Evolutionary conservation across 2,797 vertebrate genomes (phyloP).

Genomic region (Brotula barbata): DNA sequence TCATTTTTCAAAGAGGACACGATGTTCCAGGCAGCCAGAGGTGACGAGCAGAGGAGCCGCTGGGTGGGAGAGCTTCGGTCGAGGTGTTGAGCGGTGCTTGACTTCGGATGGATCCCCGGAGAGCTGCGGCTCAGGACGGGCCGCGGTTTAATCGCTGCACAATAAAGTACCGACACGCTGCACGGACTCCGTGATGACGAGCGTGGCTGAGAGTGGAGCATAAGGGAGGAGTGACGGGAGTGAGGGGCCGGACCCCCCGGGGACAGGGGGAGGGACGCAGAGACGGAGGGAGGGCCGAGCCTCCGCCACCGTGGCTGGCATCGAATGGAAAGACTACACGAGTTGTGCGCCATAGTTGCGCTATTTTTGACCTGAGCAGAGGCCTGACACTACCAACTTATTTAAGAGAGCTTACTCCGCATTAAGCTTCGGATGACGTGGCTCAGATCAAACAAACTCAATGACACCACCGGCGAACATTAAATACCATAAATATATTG

Average conservation of each 20-base stretch:
- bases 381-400: neutral
- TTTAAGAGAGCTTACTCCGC: too few relatives aligned
- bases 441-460: too few relatives aligned
- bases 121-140: constrained; percentile 4
- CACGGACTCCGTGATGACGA: constrained; percentile 39
- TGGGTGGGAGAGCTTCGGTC: neutral
- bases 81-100: neutral
- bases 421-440: too few relatives aligned
- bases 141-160: constrained; percentile 39
- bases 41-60: constrained; percentile 23
- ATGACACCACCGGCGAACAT: too few relatives aligned
- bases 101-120: constrained; percentile 22
- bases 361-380: constrained; percentile 46
- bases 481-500: too few relatives aligned
- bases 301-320: constrained; percentile 36
- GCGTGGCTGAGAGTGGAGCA: constrained; percentile 30
- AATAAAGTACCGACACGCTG: constrained; percentile 42
- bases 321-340: constrained; percentile 54
- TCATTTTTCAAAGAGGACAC: constrained; percentile 72
- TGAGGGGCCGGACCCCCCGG: constrained; percentile 42
- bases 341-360: constrained; percentile 1
- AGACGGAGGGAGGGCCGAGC: constrained; percentile 41
- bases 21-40: constrained; percentile 52
- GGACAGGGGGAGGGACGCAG: constrained; percentile 26
- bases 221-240: constrained; percentile 52